Base-by-base conservation (phyloP, 1,140 invertebrate species). In the Lasioglossum baleicum region DNA sequence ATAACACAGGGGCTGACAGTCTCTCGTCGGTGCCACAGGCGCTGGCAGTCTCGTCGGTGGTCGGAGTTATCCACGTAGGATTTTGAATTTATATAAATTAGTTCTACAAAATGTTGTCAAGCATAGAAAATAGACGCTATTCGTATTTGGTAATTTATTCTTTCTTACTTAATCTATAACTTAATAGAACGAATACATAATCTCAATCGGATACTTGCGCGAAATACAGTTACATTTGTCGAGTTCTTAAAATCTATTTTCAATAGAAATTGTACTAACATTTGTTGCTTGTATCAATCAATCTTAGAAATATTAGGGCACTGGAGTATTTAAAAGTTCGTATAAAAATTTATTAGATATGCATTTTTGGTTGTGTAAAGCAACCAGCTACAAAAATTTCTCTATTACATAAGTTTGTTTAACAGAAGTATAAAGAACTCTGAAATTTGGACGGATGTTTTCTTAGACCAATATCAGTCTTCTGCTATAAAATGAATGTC, bases 381-480 rank as follows among this genome's bases (percentile, higher is more conserved):
- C 56, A 68, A 79, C 65, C 75, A 53, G 13, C 13, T 58, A 65
- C 17, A 61, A 78, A 82, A 82, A 48, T 48, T 48, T 51, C 26
- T n/a, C 10, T 63, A 64, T 79, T 78, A 10, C 7, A 60, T 73
- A 65, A 56, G 22, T 40, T 71, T 71, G 1, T 20, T 26, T 8
- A 6, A 4, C 8, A 70, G 56, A 71, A 72, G n/a, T 63, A 65
- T 53, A 15, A 60, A 83, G 53, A 31, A 79, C n/a, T 35, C 6
- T 31, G 17, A 74, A 88, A 83, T 88, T 80, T 90, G 90, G 90
- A 91, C 89, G 90, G 88, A 89, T 81, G 53, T 76, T 72, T 83
- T 42, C 66, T 80, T 72, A 80, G 74, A 83, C 83, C 76, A 84
- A 80, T 87, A 84, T 90, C 90, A 91, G 90, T 91, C 90, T 91